Conservation (phyloP, 2,888 invertebrate species). For the Bombylius discolor region DNA sequence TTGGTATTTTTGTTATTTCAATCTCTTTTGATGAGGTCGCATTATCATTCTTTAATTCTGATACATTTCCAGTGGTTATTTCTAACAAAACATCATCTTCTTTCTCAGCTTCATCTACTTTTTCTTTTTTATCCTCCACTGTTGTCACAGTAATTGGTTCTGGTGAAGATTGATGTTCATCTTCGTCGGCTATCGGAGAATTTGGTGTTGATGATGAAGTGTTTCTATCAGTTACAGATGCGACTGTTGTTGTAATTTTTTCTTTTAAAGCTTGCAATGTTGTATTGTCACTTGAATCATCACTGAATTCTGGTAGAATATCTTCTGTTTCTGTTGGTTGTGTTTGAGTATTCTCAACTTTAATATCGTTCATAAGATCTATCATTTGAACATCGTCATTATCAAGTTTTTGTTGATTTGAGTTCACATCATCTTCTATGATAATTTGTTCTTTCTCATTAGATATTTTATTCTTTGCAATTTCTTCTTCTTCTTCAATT, state of each 20-base stretch:
- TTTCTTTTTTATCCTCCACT: no score
- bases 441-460: not conserved
- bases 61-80: not conserved
- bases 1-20: not conserved
- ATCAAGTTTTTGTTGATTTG: not conserved
- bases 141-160: not conserved
- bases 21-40: not conserved
- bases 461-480: no score
- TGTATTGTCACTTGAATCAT: slow-evolving; percentile 10
- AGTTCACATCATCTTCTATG: not conserved
- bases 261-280: slow-evolving; percentile 4
- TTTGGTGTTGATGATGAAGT: not conserved
- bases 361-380: not conserved
- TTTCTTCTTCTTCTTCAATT: not conserved
- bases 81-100: no score
- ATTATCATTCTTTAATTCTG: not conserved
- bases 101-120: no score
- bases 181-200: no score
- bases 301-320: not conserved
- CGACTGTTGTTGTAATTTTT: slow-evolving; percentile 1
- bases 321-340: not conserved
- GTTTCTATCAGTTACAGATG: not conserved
- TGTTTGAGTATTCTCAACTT: not conserved
- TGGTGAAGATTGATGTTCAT: not conserved
- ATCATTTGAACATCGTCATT: not conserved